phyloP scores from a whole-genome alignment of 2,888 invertebrate genomes.

The Quadroppia sp. region DNA sequence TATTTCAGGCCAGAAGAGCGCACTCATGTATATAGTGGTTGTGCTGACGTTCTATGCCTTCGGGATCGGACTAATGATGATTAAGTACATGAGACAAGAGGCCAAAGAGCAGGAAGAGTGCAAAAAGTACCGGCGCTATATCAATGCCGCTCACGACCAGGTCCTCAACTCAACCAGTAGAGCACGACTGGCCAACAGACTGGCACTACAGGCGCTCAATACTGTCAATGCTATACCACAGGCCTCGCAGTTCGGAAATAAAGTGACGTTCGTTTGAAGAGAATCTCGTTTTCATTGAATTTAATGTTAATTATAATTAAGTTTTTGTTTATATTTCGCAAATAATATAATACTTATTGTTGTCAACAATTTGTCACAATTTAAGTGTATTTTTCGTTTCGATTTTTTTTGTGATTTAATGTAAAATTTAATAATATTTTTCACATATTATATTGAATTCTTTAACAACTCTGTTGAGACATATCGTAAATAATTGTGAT shows the following conservation, averaged over 20 bases:
- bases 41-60: slow-evolving; percentile 49
- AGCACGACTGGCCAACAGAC: slow-evolving; percentile 47
- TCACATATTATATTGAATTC: too few relatives aligned
- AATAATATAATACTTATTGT: too few relatives aligned
- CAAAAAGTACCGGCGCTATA: slow-evolving; percentile 51
- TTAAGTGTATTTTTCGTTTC: too few relatives aligned
- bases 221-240: slow-evolving; percentile 49
- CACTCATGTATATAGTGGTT: slow-evolving; percentile 51
- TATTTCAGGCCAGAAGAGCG: slow-evolving; percentile 47
- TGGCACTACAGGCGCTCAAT: slow-evolving; percentile 49
- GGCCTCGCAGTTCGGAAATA: slow-evolving; percentile 45
- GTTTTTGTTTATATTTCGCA: too few relatives aligned
- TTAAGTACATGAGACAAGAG: slow-evolving; percentile 49
- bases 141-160: slow-evolving; percentile 48
- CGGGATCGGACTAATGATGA: slow-evolving; percentile 50
- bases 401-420: too few relatives aligned
- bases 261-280: slow-evolving; percentile 47
- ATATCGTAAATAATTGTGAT: too few relatives aligned
- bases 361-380: too few relatives aligned
- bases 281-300: neutral
- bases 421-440: too few relatives aligned
- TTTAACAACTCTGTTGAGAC: too few relatives aligned
- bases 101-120: slow-evolving; percentile 51
- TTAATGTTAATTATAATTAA: too few relatives aligned
- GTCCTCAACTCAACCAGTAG: slow-evolving; percentile 45